phyloP scores from a whole-genome alignment of 2,113 vertebrate species.

The Corythaixoides concolor region DNA sequence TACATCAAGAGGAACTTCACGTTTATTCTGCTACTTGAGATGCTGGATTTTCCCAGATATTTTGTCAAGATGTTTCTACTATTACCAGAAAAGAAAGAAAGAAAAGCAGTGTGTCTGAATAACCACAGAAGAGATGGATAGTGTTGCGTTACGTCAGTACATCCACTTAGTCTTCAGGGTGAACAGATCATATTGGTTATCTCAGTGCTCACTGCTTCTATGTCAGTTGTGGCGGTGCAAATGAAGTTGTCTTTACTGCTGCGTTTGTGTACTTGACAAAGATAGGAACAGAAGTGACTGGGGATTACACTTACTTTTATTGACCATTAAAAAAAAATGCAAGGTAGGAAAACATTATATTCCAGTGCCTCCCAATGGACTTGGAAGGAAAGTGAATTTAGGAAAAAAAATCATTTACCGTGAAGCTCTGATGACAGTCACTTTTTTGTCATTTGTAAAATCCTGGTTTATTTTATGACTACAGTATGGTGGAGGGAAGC shows the following conservation, averaged over 20 bases:
- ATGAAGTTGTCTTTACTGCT: not conserved
- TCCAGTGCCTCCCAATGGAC: not conserved
- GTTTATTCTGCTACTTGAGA: not conserved
- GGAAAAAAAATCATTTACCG: not conserved
- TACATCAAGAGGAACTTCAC: not conserved
- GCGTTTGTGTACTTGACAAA: not conserved
- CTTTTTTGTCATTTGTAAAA: not conserved
- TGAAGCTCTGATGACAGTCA: not conserved
- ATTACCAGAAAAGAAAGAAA: not conserved
- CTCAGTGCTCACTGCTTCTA: not conserved
- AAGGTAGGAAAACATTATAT: not conserved
- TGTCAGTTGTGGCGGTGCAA: not conserved
- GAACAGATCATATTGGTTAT: not conserved
- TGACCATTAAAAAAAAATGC: not conserved
- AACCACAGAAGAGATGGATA: not conserved
- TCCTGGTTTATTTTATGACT: not conserved
- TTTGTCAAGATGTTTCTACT: not conserved
- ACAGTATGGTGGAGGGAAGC: not conserved
- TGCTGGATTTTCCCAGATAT: not conserved
- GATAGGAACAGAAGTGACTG: not conserved
- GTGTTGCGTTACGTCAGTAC: not conserved
- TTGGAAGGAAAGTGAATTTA: not conserved
- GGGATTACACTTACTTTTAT: not conserved
- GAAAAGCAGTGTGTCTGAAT: not conserved
- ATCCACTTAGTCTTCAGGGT: not conserved